A percentile compares a stretch with the other conserved stretches of the same genome.
phyloP scores from a whole-genome alignment of 2,888 invertebrate genomes.

The Cosmopolites sordidus region DNA sequence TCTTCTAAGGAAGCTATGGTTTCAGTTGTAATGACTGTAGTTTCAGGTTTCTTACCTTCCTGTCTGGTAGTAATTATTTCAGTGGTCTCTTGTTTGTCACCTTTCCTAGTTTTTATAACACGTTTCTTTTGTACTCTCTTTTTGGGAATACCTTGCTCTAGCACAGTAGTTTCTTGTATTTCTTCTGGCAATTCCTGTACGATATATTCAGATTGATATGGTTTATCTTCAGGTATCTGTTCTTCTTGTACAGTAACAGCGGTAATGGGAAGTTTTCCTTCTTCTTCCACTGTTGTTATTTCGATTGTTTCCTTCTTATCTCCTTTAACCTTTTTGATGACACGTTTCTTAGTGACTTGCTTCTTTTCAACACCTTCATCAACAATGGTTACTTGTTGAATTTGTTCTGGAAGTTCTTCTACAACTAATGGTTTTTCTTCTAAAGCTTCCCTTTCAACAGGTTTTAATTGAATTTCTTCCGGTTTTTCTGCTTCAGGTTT shows the following conservation, averaged over 20 bases:
- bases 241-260: slow-evolving; percentile 23
- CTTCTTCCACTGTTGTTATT: slow-evolving; percentile 32
- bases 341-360: slow-evolving; percentile 50
- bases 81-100: slow-evolving; percentile 41
- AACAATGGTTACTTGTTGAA: slow-evolving; percentile 34
- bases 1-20: slow-evolving; percentile 24
- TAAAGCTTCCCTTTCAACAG: slow-evolving; percentile 45
- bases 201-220: slow-evolving; percentile 36
- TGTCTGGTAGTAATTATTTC: slow-evolving; percentile 45
- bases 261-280: slow-evolving; percentile 30
- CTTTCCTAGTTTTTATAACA: slow-evolving; percentile 41
- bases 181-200: slow-evolving; percentile 31
- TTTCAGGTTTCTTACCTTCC: slow-evolving; percentile 40
- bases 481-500: slow-evolving; percentile 35
- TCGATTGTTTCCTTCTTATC: slow-evolving; percentile 42
- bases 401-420: slow-evolving; percentile 38
- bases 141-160: slow-evolving; percentile 46
- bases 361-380: slow-evolving; percentile 30
- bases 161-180: slow-evolving; percentile 37
- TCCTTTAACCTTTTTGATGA: slow-evolving; percentile 41
- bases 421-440: slow-evolving; percentile 35
- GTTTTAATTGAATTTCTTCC: slow-evolving; percentile 41
- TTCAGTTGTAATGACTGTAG: slow-evolving; percentile 33
- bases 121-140: slow-evolving; percentile 38
- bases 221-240: slow-evolving; percentile 12